Conservation (phyloP, 1,140 invertebrate genomes). For the Platorchestia sp. region DNA sequence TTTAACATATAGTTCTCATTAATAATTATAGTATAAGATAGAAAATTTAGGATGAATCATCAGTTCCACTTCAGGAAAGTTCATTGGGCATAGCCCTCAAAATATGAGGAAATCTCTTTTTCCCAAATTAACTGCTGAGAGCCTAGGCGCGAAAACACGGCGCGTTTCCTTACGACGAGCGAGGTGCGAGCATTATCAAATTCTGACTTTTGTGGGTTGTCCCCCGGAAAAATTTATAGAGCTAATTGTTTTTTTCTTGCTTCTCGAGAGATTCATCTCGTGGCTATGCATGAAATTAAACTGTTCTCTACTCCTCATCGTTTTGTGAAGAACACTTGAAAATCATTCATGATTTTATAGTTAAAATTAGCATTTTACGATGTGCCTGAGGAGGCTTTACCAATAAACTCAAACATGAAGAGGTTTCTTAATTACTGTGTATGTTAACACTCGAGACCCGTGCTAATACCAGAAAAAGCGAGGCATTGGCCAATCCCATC, state of each 20-base stretch:
- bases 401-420: constrained; percentile 26
- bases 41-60: background rate
- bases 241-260: background rate
- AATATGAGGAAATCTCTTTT: background rate
- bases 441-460: constrained; percentile 14
- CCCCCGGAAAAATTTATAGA: background rate
- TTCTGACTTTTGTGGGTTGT: background rate
- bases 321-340: constrained; percentile 36
- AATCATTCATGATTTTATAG: constrained; percentile 51
- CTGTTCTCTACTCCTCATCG: background rate
- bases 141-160: background rate
- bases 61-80: background rate
- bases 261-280: background rate
- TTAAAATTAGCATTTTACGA: constrained; percentile 46
- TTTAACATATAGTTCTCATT: background rate
- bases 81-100: background rate
- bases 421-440: background rate
- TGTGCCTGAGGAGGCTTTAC: constrained; percentile 7
- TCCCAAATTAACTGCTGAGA: background rate
- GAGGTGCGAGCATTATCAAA: background rate
- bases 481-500: constrained; percentile 6
- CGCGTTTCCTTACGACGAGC: background rate
- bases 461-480: constrained; percentile 11
- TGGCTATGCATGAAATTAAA: constrained; percentile 24
- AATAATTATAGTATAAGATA: background rate